Conservation (phyloP, 2,888 invertebrate genomes). For the Rhingia campestris region DNA sequence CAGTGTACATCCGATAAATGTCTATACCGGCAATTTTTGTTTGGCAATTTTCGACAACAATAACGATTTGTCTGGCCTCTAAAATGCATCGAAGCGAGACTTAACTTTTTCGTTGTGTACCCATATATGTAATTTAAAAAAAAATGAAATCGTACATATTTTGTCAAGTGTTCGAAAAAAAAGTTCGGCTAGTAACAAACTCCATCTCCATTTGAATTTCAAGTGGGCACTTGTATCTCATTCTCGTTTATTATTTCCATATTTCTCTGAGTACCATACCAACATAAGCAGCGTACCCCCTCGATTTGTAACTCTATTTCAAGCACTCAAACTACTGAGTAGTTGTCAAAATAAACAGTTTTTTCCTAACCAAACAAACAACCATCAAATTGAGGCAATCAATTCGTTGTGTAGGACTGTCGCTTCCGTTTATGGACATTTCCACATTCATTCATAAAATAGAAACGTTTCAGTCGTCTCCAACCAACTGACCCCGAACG, state of each 20-base stretch:
- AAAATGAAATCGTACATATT: not conserved
- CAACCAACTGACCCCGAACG: constrained; percentile 47
- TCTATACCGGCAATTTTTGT: no score
- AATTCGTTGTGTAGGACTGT: constrained; percentile 17
- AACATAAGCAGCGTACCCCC: not conserved
- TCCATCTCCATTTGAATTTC: no score
- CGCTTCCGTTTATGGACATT: constrained; percentile 56
- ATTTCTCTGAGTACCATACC: not conserved
- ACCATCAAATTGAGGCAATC: constrained; percentile 50
- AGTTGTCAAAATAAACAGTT: constrained; percentile 17
- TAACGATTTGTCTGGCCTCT: no score
- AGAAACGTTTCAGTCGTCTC: constrained; percentile 23
- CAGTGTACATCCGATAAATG: no score
- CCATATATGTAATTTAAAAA: not conserved
- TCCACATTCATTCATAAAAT: constrained; percentile 29
- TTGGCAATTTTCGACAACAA: no score
- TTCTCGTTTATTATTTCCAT: not conserved
- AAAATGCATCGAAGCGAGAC: no score
- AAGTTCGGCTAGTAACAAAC: no score
- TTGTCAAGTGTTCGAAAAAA: not conserved
- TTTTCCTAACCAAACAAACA: constrained; percentile 41
- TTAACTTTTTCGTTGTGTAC: not conserved
- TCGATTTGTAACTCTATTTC: constrained; percentile 9
- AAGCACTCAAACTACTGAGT: constrained; percentile 5
- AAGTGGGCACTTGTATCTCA: not conserved